Conservation (phyloP, 2,113 vertebrate species). For the Apodemus sylvaticus region DNA sequence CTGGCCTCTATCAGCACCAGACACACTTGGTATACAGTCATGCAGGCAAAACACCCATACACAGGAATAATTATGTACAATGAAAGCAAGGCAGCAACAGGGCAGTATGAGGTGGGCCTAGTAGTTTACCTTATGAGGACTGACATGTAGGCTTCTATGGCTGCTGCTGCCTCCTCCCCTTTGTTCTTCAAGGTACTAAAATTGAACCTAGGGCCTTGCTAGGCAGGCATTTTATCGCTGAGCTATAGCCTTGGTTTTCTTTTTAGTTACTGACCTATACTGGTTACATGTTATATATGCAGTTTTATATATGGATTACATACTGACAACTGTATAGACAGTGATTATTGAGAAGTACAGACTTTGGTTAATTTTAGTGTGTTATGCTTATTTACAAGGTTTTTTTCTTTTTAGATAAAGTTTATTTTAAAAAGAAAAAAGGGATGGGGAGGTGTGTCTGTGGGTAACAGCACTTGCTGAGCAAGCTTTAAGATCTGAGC, state of each 20-base stretch:
- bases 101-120: neutral
- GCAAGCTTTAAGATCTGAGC: neutral
- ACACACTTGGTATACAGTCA: neutral
- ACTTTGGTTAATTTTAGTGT: neutral
- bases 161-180: neutral
- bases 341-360: neutral
- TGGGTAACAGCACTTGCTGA: neutral
- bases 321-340: neutral
- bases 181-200: neutral
- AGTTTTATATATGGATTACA: neutral
- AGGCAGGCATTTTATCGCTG: neutral
- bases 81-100: neutral
- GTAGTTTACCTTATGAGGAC: neutral
- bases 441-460: neutral
- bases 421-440: neutral
- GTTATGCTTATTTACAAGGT: neutral
- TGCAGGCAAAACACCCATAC: neutral
- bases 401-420: neutral
- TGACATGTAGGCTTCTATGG: neutral
- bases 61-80: neutral
- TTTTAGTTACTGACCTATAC: neutral
- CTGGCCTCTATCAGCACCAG: neutral
- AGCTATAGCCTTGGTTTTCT: neutral
- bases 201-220: neutral
- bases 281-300: too few relatives aligned